Conservation (phyloP, 2,113 vertebrate species). For the Oreotrochilus melanogaster region DNA sequence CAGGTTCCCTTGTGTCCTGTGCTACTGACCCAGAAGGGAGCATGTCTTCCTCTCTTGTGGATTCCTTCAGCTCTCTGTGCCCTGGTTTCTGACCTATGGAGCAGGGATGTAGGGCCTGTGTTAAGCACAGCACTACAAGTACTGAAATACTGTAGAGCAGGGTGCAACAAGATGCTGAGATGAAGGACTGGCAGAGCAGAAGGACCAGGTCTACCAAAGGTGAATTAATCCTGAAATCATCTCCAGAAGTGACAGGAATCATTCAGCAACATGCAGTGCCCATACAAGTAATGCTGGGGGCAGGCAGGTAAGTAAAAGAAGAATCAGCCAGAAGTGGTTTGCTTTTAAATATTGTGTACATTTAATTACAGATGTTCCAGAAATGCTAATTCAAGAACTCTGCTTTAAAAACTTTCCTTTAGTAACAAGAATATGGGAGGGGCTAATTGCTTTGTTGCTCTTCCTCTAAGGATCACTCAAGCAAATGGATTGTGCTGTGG, state of each 20-base stretch:
- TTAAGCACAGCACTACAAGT: background rate
- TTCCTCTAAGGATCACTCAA: background rate
- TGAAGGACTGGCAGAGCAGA: background rate
- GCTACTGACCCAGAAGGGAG: background rate
- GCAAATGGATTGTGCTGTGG: background rate
- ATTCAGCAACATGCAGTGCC: background rate
- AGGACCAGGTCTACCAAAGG: background rate
- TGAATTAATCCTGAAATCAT: background rate
- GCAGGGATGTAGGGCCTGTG: no score
- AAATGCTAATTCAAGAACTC: background rate
- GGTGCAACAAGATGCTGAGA: background rate
- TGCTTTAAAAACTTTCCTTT: background rate
- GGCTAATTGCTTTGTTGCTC: background rate
- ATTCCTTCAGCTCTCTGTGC: background rate
- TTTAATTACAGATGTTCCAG: background rate
- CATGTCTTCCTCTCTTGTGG: background rate
- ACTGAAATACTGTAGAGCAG: background rate
- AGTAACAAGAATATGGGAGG: background rate
- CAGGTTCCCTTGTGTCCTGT: background rate
- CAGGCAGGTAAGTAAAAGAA: background rate
- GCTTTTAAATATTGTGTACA: background rate
- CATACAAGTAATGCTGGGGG: background rate
- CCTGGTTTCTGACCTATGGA: background rate
- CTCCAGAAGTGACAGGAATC: background rate
- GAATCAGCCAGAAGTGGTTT: background rate